Base-by-base conservation (phyloP, 2,113 vertebrate species). In the Narcine bancroftii region DNA sequence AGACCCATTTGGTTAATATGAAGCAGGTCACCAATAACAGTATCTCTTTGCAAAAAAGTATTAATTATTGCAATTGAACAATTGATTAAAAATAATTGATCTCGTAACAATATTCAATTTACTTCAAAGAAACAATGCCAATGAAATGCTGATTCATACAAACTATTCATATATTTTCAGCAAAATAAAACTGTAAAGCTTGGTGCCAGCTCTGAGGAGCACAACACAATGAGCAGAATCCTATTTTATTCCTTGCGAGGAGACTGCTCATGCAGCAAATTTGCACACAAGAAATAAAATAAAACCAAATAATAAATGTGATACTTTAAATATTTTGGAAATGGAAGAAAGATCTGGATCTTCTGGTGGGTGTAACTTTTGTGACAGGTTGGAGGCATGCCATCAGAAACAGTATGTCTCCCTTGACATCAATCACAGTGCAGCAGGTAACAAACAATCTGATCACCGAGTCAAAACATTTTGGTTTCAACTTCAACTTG, bases 111-210 rank as follows among this genome's bases (percentile, higher is more conserved):
- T 47, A 39, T 79, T 26, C 15, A 83, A 83, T 83, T 83, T 47
- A 53, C 79, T 83, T 83, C 79, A 56, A 83, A 83, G 26, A 33
- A 47, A 50, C 29, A 83, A 83, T 77, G 77, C 13, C 77, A 81
- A 50, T 45, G 47, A 50, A 29, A 9, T 50, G 77, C 77, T 53
- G 15, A 29, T n/a, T 83, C 33, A 5, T 83, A 47, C 50, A 29
- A 53, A 53, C 26, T 26, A 83, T n/a, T n/a, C 26, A 83, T 33
- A 10, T 50, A 83, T 29, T 53, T 50, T 33, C 79, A 83, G 29
- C 79, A 83, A 29, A n/a, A n/a, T n/a, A n/a, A n/a, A n/a, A n/a
- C n/a, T 45, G 26, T 81, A 24, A 81, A 81, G 6, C 24, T 21
- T 17, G 42, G 39, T 45, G 19, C 42, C 33, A 47, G 42, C 42